Conservation (phyloP, 2,113 vertebrate genomes). For the Rutilus rutilus region DNA sequence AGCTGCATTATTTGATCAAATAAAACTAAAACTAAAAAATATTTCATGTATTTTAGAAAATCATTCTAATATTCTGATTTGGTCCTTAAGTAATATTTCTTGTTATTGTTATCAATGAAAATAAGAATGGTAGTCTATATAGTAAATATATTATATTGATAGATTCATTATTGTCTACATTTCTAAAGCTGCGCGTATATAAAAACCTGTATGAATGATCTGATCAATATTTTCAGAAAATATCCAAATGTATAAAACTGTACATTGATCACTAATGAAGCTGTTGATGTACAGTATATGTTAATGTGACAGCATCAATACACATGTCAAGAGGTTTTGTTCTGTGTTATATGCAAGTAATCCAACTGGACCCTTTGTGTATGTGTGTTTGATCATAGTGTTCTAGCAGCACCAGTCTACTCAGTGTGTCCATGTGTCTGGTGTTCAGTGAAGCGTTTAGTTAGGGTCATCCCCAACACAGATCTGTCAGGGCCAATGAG, state of each 20-base stretch:
- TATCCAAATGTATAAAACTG: neutral
- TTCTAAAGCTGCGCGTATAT: neutral
- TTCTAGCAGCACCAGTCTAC: conserved; percentile 61
- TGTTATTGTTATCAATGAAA: neutral
- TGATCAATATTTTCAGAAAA: neutral
- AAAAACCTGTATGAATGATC: neutral
- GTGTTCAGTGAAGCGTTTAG: conserved; percentile 70
- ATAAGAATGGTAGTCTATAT: neutral
- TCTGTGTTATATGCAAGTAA: conserved; percentile 23
- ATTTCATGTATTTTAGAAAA: too few relatives aligned
- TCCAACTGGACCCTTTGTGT: conserved; percentile 53
- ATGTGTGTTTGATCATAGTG: conserved; percentile 52
- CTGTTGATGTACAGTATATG: neutral
- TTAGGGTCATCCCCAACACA: conserved; percentile 73
- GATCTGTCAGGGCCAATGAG: conserved; percentile 73
- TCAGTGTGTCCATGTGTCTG: conserved; percentile 55
- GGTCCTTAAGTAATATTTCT: neutral
- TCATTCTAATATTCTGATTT: too few relatives aligned
- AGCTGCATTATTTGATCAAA: too few relatives aligned
- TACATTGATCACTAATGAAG: conserved; percentile 1
- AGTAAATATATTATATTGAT: neutral
- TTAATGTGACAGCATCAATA: conserved; percentile 13
- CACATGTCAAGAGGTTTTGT: conserved; percentile 25
- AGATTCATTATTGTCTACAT: neutral
- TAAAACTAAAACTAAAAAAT: too few relatives aligned